phyloP scores from a whole-genome alignment of 2,113 vertebrate genomes.

The Pelodiscus sinensis region DNA sequence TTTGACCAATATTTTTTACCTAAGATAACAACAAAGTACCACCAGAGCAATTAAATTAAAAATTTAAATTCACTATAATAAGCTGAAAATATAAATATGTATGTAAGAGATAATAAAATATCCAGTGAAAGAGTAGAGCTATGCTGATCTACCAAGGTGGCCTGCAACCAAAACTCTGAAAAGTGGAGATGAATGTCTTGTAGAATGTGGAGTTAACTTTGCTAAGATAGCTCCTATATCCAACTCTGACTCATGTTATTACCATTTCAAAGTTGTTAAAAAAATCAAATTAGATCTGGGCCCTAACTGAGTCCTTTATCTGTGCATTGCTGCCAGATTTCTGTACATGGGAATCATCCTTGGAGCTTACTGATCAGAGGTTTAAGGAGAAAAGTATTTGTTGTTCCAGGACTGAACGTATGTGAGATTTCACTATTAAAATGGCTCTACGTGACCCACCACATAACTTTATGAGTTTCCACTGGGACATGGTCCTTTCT shows the following conservation, averaged over 20 bases:
- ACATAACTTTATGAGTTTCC: constrained; percentile 51
- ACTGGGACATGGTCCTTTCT: constrained; percentile 56
- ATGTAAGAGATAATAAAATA: constrained; percentile 3
- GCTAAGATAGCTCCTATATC: constrained; percentile 52
- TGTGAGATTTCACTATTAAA: constrained; percentile 31
- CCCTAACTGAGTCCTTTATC: constrained; percentile 61
- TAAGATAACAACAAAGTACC: neutral
- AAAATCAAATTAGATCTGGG: constrained; percentile 43
- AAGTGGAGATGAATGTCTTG: constrained; percentile 64
- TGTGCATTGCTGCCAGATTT: constrained; percentile 63
- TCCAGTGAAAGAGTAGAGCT: neutral
- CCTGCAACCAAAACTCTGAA: constrained; percentile 68
- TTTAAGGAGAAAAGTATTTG: neutral
- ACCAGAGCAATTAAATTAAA: neutral
- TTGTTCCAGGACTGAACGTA: constrained; percentile 43
- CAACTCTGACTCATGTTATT: constrained; percentile 32
- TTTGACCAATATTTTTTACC: neutral
- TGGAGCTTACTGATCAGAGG: constrained; percentile 49
- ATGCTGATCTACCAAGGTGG: constrained; percentile 39
- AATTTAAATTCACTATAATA: neutral
- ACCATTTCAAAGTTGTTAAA: constrained; percentile 50
- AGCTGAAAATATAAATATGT: neutral
- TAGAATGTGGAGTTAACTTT: constrained; percentile 48
- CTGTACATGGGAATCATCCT: constrained; percentile 14
- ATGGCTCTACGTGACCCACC: constrained; percentile 44